Conservation (phyloP, 2,888 invertebrate species). For the Furcula furcula region DNA sequence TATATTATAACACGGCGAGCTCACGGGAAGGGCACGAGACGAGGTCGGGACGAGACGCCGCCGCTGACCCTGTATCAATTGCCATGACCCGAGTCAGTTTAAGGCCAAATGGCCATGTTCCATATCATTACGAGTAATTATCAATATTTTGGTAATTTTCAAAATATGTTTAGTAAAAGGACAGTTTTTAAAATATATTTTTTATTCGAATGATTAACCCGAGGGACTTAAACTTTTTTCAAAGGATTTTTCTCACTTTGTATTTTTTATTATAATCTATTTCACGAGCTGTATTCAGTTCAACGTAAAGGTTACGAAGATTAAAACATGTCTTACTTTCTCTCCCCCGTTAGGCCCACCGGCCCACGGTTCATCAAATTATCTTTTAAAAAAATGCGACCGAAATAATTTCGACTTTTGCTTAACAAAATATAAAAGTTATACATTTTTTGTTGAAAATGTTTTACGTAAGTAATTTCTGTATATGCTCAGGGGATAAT, state of each 20-base stretch:
- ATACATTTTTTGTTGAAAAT: background rate
- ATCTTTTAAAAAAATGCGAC: constrained; percentile 9
- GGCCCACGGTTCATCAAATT: constrained; percentile 19
- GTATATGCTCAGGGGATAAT: background rate
- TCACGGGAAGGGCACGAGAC: constrained; percentile 6
- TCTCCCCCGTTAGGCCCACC: constrained; percentile 7
- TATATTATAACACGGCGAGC: constrained; percentile 11
- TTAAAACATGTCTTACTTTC: constrained; percentile 8
- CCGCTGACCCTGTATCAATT: too few species aligned
- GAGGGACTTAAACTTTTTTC: too few species aligned
- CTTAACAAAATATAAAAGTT: background rate
- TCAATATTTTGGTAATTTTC: too few species aligned
- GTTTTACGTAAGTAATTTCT: background rate
- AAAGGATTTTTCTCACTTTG: too few species aligned
- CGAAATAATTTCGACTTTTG: constrained; percentile 7
- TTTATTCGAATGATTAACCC: too few species aligned
- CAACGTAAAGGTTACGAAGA: constrained; percentile 4
- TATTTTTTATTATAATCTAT: background rate
- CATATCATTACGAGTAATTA: too few species aligned
- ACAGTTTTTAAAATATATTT: too few species aligned
- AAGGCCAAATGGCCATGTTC: too few species aligned
- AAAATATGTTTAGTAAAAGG: too few species aligned
- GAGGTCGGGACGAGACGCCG: constrained; percentile 6
- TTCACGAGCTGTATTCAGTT: constrained; percentile 2
- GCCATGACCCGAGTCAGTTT: too few species aligned